These are phyloP conservation scores for Ctenosaura bakeri DNA, from an alignment of 2,797 vertebrate species.

Conservation along the genomic window DNA sequence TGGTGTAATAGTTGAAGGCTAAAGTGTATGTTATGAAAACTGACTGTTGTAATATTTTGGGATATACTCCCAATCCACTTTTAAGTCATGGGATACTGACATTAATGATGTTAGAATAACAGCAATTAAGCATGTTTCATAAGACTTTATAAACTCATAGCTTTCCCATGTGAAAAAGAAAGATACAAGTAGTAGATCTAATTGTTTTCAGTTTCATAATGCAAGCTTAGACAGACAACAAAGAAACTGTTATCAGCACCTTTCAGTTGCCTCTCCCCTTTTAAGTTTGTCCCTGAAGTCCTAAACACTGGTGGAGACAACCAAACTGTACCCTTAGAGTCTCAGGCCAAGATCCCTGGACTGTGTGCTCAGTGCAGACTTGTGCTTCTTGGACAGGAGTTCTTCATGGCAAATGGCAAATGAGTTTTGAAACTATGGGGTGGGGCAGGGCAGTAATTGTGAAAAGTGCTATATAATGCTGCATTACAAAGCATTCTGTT, in stretches of 20 bases:
- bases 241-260: neutral
- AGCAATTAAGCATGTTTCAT: neutral
- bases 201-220: slow-evolving; percentile 4
- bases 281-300: neutral
- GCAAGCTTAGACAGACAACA: neutral
- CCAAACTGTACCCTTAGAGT: neutral
- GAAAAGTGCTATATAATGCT: neutral
- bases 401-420: neutral
- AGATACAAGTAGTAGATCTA: neutral
- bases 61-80: neutral
- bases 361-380: too few species aligned
- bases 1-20: neutral
- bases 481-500: neutral
- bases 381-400: neutral
- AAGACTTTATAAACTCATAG: slow-evolving; percentile 8
- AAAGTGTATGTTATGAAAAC: neutral
- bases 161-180: slow-evolving; percentile 2
- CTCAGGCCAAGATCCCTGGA: neutral
- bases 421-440: neutral
- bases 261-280: neutral
- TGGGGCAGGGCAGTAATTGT: neutral
- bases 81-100: slow-evolving; percentile 6
- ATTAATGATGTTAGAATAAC: neutral
- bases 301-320: neutral
- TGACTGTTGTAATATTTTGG: neutral